A percentile compares a stretch with the other conserved stretches of the same genome.
phyloP scores from a whole-genome alignment of 2,888 invertebrate genomes.

The Tuta absoluta region DNA sequence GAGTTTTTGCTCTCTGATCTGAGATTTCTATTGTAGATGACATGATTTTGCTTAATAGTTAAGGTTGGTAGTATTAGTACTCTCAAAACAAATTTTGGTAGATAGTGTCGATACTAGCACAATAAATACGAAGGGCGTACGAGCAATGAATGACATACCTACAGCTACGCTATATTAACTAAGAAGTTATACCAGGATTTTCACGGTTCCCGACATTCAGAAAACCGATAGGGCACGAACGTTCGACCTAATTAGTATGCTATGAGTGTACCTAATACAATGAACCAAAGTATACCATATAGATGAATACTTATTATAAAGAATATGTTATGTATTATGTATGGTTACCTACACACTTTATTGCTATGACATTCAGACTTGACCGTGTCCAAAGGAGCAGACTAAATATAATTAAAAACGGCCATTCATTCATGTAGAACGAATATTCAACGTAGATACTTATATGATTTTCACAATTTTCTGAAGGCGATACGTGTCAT shows the following conservation, averaged over 20 bases:
- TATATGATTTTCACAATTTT: constrained; percentile 51
- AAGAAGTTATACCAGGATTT: not conserved
- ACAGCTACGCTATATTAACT: too few relatives aligned
- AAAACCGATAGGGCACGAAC: constrained; percentile 63
- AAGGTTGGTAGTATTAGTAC: too few relatives aligned
- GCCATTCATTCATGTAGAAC: constrained; percentile 45
- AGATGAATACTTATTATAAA: not conserved
- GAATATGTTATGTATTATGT: constrained; percentile 1
- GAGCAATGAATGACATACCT: not conserved
- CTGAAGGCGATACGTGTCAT: constrained; percentile 50
- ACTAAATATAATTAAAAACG: constrained; percentile 52
- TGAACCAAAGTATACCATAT: constrained; percentile 31
- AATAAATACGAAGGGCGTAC: not conserved
- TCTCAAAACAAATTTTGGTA: too few relatives aligned
- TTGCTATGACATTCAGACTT: constrained; percentile 66
- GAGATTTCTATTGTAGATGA: too few relatives aligned
- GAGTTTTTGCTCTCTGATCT: too few relatives aligned
- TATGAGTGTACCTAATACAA: constrained; percentile 42
- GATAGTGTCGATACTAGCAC: too few relatives aligned
- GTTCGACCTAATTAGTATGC: constrained; percentile 62
- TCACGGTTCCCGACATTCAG: constrained; percentile 32
- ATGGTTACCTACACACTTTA: constrained; percentile 18
- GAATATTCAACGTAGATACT: constrained; percentile 38
- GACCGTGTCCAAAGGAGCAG: constrained; percentile 66
- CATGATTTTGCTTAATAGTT: too few relatives aligned